phyloP scores from a whole-genome alignment of 2,888 invertebrate genomes.

The Deroplatys truncata region DNA sequence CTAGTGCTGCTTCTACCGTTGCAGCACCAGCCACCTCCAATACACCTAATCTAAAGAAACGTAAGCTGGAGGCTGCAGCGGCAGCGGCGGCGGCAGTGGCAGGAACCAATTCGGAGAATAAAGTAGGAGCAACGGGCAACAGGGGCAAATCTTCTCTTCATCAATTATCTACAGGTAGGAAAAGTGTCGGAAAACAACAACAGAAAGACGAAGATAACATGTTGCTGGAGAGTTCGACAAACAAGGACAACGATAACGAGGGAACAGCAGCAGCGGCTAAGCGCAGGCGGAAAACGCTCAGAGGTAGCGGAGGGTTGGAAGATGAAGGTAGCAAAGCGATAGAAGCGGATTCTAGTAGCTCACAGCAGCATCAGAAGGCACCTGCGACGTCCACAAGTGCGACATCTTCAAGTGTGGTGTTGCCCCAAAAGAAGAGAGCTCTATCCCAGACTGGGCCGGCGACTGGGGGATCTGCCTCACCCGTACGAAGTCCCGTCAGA shows the following conservation, averaged over 20 bases:
- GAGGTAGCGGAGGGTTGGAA: constrained; percentile 38
- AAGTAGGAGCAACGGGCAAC: constrained; percentile 9
- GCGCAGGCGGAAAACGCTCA: constrained; percentile 46
- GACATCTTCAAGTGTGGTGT: constrained; percentile 33
- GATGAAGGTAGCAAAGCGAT: constrained; percentile 41
- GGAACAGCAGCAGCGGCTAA: constrained; percentile 48
- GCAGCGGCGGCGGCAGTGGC: constrained; percentile 40
- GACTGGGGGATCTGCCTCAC: constrained; percentile 3
- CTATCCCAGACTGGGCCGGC: constrained; percentile 33
- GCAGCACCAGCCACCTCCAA: constrained; percentile 34
- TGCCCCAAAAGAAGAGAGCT: constrained; percentile 59
- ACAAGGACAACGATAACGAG: constrained; percentile 45
- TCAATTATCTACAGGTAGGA: constrained; percentile 19
- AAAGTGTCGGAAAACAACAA: constrained; percentile 8
- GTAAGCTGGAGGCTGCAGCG: constrained; percentile 60
- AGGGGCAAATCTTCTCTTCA: constrained; percentile 8
- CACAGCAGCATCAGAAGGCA: background rate
- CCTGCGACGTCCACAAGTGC: constrained; percentile 33
- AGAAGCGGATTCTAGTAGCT: constrained; percentile 36
- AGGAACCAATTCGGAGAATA: constrained; percentile 36
- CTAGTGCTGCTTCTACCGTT: constrained; percentile 27
- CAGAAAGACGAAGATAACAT: constrained; percentile 29
- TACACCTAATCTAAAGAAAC: constrained; percentile 61
- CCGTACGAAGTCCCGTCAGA: constrained; percentile 46
- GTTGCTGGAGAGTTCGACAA: constrained; percentile 35